A percentile compares a stretch with the other conserved stretches of the same genome.
Evolutionary conservation across 2,888 invertebrate genomes (phyloP).

Genomic region (Tenodera sinensis): DNA sequence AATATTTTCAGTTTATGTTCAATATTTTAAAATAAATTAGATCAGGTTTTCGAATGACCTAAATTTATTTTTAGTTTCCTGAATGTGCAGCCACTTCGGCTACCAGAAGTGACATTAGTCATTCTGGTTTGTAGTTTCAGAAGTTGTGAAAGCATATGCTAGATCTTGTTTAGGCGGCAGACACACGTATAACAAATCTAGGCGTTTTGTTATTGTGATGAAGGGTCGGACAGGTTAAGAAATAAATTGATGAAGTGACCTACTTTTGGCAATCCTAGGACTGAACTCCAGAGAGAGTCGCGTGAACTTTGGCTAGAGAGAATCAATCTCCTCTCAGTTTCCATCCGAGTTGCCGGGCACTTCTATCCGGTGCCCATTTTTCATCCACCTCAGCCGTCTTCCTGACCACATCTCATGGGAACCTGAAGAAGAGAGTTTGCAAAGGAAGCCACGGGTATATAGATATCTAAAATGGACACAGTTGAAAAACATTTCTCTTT

Average conservation of each 20-base stretch:
- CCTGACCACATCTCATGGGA: not conserved
- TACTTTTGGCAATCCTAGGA: not conserved
- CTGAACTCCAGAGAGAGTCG: not conserved
- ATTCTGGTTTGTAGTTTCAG: not conserved
- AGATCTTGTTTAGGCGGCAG: not conserved
- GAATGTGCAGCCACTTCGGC: not conserved
- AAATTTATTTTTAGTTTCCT: not conserved
- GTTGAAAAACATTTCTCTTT: not conserved
- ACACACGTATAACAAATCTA: not conserved
- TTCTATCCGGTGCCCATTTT: not conserved
- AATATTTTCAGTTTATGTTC: too few relatives aligned
- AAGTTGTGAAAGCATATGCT: not conserved
- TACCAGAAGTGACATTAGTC: not conserved
- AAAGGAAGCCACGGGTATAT: not conserved
- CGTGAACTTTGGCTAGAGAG: not conserved
- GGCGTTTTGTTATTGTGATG: not conserved
- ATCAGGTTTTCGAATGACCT: too few relatives aligned
- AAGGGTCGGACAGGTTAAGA: not conserved
- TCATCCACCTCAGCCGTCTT: not conserved
- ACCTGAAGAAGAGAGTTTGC: not conserved
- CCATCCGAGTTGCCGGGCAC: not conserved
- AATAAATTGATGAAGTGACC: not conserved
- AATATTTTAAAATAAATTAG: too few relatives aligned
- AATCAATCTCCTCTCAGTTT: not conserved
- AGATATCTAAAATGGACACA: not conserved